Evolutionary conservation across 2,113 vertebrate species (phyloP), one percentile per base, ranked within the genome.

Genomic region (Lichenostomus cassidix): DNA sequence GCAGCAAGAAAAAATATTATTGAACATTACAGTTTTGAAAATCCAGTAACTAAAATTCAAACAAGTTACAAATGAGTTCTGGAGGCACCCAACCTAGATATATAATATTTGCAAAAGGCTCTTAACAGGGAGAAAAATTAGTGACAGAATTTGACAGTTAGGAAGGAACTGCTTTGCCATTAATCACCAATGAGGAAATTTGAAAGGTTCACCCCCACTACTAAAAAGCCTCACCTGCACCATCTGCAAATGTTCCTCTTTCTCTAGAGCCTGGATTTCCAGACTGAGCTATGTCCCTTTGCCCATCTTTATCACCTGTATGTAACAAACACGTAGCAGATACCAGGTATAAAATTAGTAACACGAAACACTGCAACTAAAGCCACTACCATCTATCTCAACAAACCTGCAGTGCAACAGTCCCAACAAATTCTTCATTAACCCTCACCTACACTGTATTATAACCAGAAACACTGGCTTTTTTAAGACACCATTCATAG

Each of bases 211-310:
- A 60, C 2, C 3, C 21, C 11, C 2, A 1, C 21, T 33, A 35
- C 9, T 39, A 33, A 56, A 8, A 84, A 29, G 59, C 67, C 92
- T 96, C 33, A 98, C 97, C 97, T 96, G 79, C 6, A 76, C 7
- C 4, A 73, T 44, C 49, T 82, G 82, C 44, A 17, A 80, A 33
- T 3, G 39, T 1, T 92, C 84, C 75, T 92, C 92, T 95, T 76
- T n/a, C 62, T 86, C 53, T 67, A 90, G 82, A 92, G 62, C 39
- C 88, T 88, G 46, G 78, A 76, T 37, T 10, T 42, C 60, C 47
- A 62, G 52, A 28, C 9, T 52, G 76, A 67, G 76, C 65, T 15
- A 65, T 9, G 10, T 62, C 85, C 59, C 87, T 92, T 25, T 80
- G 94, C 35, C 91, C 83, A 79, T 23, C 62, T 73, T 68, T 87